Conservation (phyloP, 2,113 vertebrate genomes). For the Strix aluco region DNA sequence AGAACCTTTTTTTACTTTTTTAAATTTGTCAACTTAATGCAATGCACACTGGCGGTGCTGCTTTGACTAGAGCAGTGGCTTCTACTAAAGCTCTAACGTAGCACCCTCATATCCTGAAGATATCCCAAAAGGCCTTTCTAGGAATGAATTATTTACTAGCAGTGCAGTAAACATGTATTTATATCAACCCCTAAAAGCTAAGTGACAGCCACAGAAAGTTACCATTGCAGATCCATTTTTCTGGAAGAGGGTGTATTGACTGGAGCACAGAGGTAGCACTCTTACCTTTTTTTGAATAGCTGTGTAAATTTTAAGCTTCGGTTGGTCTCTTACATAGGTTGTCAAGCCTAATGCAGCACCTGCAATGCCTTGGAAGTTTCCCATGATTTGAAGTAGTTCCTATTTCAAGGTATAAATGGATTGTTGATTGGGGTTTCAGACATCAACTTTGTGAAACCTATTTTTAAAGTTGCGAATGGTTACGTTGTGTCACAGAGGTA, state of each 20-base stretch:
- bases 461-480: rapidly evolving
- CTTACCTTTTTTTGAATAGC: neutral
- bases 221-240: neutral
- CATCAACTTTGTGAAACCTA: neutral
- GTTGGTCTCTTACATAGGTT: rapidly evolving
- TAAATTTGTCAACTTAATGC: neutral
- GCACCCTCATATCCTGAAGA: neutral
- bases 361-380: neutral
- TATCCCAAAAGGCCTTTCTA: neutral
- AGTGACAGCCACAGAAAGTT: neutral
- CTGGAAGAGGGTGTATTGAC: neutral
- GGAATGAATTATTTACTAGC: neutral
- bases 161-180: neutral
- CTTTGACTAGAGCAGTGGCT: neutral
- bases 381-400: neutral
- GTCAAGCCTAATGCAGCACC: neutral
- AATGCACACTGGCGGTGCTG: neutral
- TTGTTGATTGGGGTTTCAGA: neutral
- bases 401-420: neutral
- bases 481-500: neutral
- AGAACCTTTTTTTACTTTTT: neutral
- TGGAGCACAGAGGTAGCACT: neutral
- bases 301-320: neutral
- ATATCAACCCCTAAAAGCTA: neutral
- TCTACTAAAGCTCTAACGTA: neutral